A percentile compares a stretch with the other conserved stretches of the same genome.
These are phyloP conservation scores for Drosophila miranda DNA, from an alignment of 1,140 invertebrate species.

Conservation along the genomic window DNA sequence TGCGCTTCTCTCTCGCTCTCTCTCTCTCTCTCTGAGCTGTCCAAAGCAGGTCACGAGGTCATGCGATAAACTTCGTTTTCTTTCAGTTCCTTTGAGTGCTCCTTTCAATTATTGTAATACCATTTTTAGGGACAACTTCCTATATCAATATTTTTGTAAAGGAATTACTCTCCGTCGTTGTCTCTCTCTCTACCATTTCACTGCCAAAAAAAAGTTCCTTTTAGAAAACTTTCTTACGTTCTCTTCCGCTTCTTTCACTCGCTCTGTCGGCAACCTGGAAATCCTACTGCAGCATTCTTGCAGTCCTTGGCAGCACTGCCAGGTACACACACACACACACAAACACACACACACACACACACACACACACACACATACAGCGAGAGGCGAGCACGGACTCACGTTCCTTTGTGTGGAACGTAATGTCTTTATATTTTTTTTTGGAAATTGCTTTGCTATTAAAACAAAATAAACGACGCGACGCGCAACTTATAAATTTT, in stretches of 20 bases:
- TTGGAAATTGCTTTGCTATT: slow-evolving; percentile 58
- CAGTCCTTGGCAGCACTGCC: slow-evolving; percentile 36
- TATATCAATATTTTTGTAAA: slow-evolving; percentile 35
- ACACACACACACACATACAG: neutral
- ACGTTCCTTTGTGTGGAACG: neutral
- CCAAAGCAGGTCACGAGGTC: slow-evolving; percentile 27
- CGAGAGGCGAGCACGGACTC: too few species aligned
- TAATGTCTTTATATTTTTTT: slow-evolving; percentile 50
- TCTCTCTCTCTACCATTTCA: neutral
- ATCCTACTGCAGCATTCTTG: slow-evolving; percentile 41
- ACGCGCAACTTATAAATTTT: slow-evolving; percentile 63
- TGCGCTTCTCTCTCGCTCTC: neutral
- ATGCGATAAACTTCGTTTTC: neutral
- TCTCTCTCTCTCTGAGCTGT: neutral
- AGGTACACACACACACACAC: slow-evolving; percentile 1
- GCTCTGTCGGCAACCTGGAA: slow-evolving; percentile 20
- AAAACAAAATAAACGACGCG: slow-evolving; percentile 61
- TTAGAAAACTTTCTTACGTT: neutral
- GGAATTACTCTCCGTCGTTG: too few species aligned
- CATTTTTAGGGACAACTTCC: slow-evolving; percentile 25
- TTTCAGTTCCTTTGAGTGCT: slow-evolving; percentile 1
- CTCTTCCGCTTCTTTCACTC: neutral
- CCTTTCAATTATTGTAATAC: slow-evolving; percentile 44
- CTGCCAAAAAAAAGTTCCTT: slow-evolving; percentile 1
- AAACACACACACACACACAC: neutral